phyloP scores from a whole-genome alignment of 1,140 invertebrate species.

The Dolichoris vasculosae region DNA sequence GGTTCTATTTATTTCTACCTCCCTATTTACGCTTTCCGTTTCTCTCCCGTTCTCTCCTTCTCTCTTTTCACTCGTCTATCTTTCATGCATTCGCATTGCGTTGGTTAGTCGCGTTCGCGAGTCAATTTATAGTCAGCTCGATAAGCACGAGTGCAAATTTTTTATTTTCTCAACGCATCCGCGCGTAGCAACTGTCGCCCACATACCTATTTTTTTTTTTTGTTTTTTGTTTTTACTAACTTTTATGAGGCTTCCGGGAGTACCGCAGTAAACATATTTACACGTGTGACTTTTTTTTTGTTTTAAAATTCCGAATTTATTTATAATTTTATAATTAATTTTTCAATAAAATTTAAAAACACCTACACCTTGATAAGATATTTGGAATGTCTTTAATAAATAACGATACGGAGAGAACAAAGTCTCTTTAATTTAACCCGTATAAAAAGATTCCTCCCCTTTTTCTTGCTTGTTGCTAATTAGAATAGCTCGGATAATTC shows the following conservation, averaged over 20 bases:
- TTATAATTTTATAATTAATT: not conserved
- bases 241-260: constrained; percentile 2
- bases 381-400: too few relatives aligned
- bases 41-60: not conserved
- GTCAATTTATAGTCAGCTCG: constrained; percentile 39
- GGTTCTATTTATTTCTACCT: constrained; percentile 8
- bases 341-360: not conserved
- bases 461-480: not conserved
- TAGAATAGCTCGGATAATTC: not conserved
- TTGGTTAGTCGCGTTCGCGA: constrained; percentile 21
- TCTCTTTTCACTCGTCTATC: constrained; percentile 34
- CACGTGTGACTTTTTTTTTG: not conserved
- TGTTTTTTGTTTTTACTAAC: constrained; percentile 14
- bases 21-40: not conserved
- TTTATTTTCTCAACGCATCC: constrained; percentile 31
- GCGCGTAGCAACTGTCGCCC: constrained; percentile 17
- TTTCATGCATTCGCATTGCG: constrained; percentile 52
- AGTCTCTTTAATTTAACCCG: too few relatives aligned
- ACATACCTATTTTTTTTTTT: not conserved
- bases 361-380: too few relatives aligned
- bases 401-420: too few relatives aligned
- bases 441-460: too few relatives aligned
- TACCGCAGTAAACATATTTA: not conserved
- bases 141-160: constrained; percentile 35
- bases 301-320: not conserved